phyloP scores from a whole-genome alignment of 2,888 invertebrate species.

The Acrobasis suavella region DNA sequence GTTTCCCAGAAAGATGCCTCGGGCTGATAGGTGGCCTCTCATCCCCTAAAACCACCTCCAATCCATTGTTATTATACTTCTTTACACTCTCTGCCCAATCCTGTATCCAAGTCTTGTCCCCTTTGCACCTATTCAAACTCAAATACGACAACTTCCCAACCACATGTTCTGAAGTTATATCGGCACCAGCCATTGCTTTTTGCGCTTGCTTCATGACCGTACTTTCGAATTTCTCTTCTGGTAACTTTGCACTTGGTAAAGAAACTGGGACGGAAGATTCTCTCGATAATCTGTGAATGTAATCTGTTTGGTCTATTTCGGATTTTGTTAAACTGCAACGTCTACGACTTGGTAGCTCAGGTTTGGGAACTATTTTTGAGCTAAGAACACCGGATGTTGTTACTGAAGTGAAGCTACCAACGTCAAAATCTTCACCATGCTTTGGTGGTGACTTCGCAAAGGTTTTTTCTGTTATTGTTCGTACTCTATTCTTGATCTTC shows the following conservation, averaged over 20 bases:
- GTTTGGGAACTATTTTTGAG: conserved; percentile 67
- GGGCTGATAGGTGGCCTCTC: conserved; percentile 72
- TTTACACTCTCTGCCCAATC: conserved; percentile 85
- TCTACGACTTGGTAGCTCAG: conserved; percentile 56
- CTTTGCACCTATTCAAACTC: conserved; percentile 75
- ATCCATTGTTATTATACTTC: conserved; percentile 71
- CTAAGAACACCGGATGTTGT: conserved; percentile 88
- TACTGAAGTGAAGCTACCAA: conserved; percentile 87
- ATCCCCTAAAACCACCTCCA: conserved; percentile 51
- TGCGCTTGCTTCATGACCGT: conserved; percentile 68
- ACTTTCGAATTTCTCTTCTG: conserved; percentile 67
- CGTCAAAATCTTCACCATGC: conserved; percentile 70
- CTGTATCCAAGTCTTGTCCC: conserved; percentile 83
- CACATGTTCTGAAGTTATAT: conserved; percentile 61
- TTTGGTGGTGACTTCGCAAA: conserved; percentile 79
- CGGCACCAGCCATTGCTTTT: conserved; percentile 57
- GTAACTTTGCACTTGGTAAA: conserved; percentile 60
- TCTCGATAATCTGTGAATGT: conserved; percentile 72
- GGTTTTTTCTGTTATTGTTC: conserved; percentile 80
- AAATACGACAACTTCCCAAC: conserved; percentile 72
- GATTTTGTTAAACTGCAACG: conserved; percentile 86
- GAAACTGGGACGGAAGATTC: conserved; percentile 74
- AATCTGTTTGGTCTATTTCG: conserved; percentile 86
- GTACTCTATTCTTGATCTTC: conserved; percentile 83
- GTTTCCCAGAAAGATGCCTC: conserved; percentile 58